phyloP scores from a whole-genome alignment of 1,140 invertebrate species.

The Drosophila nigromelanica region DNA sequence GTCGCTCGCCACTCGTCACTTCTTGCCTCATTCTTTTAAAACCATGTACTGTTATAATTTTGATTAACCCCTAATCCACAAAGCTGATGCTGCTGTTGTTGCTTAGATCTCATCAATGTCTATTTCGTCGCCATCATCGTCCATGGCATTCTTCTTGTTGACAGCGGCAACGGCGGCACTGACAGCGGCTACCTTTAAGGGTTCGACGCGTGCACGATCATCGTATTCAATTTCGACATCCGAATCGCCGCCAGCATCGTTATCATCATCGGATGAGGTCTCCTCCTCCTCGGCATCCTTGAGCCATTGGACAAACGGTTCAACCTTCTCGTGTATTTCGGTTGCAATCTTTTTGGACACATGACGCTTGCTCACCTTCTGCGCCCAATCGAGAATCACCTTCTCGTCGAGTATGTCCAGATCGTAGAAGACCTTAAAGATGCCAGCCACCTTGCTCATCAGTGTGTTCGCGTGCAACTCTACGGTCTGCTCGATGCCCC shows the following conservation, averaged over 20 bases:
- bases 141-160: conserved; percentile 86
- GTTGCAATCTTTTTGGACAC: conserved; percentile 95
- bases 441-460: conserved; percentile 94
- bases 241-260: conserved; percentile 88
- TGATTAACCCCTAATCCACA: conserved; percentile 12
- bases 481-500: conserved; percentile 97
- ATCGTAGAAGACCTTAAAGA: conserved; percentile 97
- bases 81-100: neutral
- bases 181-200: conserved; percentile 87
- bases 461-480: conserved; percentile 91
- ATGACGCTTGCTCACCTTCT: conserved; percentile 97
- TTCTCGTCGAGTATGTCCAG: conserved; percentile 97
- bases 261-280: conserved; percentile 88
- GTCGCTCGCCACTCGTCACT: neutral
- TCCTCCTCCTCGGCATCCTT: conserved; percentile 98
- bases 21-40: neutral
- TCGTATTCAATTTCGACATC: conserved; percentile 93
- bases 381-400: conserved; percentile 96
- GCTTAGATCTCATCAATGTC: conserved; percentile 96
- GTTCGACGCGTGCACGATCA: conserved; percentile 91
- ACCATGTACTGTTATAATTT: conserved; percentile 7
- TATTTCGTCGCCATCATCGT: conserved; percentile 91
- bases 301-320: conserved; percentile 98
- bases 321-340: conserved; percentile 96
- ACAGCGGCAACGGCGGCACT: conserved; percentile 74